A percentile compares a stretch with the other conserved stretches of the same genome.
phyloP scores from a whole-genome alignment of 2,113 vertebrate species.

The Trogon melanurus region DNA sequence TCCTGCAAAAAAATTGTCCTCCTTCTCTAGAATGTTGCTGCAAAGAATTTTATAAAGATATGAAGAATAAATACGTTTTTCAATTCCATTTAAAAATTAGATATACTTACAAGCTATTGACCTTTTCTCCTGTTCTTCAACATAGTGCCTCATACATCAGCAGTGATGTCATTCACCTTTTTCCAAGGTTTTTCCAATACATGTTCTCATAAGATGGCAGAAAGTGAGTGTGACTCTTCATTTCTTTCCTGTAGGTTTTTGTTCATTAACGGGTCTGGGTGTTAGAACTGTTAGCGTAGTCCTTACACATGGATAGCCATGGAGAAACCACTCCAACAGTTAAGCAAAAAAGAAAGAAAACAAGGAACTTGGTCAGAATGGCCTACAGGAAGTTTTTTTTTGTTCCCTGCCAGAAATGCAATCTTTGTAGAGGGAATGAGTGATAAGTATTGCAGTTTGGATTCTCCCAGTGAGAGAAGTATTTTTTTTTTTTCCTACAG shows the following conservation, averaged over 20 bases:
- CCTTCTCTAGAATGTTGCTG: no score
- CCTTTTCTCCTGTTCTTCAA: background rate
- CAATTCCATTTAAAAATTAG: no score
- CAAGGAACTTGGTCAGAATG: background rate
- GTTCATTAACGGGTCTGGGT: background rate
- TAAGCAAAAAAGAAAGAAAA: background rate
- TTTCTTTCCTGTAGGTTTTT: background rate
- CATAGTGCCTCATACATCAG: rapidly evolving
- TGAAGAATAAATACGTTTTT: no score
- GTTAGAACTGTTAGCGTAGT: background rate
- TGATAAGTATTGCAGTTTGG: background rate
- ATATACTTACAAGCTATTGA: no score
- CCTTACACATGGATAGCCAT: background rate
- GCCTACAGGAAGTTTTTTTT: background rate
- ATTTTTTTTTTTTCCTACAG: background rate
- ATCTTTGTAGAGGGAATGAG: background rate
- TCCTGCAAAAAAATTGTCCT: no score
- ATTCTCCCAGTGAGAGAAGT: background rate
- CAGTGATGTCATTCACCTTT: background rate
- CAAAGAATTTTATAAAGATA: no score
- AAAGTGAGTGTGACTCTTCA: background rate
- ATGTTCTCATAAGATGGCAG: background rate
- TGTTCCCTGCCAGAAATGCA: background rate
- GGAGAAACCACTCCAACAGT: background rate
- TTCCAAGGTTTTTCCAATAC: background rate